Evolutionary conservation across 2,888 invertebrate species (phyloP), one percentile per base, ranked within the genome.

Genomic region (Electrophaes corylata): DNA sequence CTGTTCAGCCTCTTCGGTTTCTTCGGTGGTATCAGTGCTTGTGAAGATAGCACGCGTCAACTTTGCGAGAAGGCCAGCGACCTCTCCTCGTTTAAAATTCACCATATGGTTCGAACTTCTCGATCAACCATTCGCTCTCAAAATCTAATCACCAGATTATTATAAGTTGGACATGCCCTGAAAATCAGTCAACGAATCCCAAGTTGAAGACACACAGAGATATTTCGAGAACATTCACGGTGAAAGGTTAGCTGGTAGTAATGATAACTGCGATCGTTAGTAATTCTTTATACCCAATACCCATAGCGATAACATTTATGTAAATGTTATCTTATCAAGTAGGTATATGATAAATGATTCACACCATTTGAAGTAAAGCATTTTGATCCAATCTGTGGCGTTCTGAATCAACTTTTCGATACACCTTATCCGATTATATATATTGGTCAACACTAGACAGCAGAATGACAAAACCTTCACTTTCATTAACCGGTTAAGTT

Each of bases 171-270:
- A 76, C 85, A 89, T 89, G 84, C 86, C 92, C 92, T 92, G 92
- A 76, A 91, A 91, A 91, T 89, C 84, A 90, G 84, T 88, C 86
- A 92, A 92, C 83, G 88, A 86, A 84, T 84, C 89, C 89, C 83
- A 86, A 81, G 69, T 88, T 91, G 90, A 89, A 91, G 91, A 91
- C 90, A 90, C 91, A 91, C 91, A 91, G 91, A 91, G 84, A 88
- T 78, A 72, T 68, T 70, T 67, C 78, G 80, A 72, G 70, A 79
- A 83, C 82, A 82, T 81, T 83, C 75, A 83, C 75, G 78, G 72
- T 78, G 74, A 76, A 77, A 74, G 71, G 78, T 79, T 81, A 81
- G 81, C 85, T 80, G 79, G 57, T 46, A 62, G 40, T 49, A 19
- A 57, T 79, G 73, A 64, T 64, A 67, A 65, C 50, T 64, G 78